These are phyloP conservation scores for Esox lucius DNA, from an alignment of 2,797 vertebrate genomes.

Conservation along the genomic window DNA sequence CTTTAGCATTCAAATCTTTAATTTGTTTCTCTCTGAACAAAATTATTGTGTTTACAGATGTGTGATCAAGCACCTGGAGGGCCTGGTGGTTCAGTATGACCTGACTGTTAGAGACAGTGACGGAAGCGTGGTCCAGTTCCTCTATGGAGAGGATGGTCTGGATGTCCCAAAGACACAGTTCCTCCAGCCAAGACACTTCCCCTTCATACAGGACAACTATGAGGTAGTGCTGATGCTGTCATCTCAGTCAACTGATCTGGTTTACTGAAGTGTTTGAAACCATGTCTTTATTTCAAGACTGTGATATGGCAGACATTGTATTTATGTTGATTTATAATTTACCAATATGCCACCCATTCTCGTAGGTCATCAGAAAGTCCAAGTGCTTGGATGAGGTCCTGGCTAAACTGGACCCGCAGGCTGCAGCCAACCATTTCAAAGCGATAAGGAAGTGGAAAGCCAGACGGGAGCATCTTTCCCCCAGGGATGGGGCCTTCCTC, in stretches of 20 bases:
- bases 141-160: conserved; percentile 95
- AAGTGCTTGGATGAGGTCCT: conserved; percentile 85
- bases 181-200: conserved; percentile 86
- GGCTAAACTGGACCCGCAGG: conserved; percentile 77
- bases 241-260: not conserved
- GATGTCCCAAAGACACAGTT: conserved; percentile 96
- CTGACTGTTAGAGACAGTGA: conserved; percentile 95
- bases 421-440: conserved; percentile 76
- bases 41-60: conserved; percentile 72
- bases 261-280: not conserved
- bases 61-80: conserved; percentile 95
- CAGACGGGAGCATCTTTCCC: conserved; percentile 65
- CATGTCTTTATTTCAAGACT: not conserved
- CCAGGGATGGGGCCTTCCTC: conserved; percentile 83
- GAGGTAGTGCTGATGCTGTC: conserved; percentile 67
- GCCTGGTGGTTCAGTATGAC: conserved; percentile 95
- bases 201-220: conserved; percentile 91
- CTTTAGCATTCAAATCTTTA: not conserved
- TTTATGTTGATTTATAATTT: not conserved
- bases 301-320: not conserved
- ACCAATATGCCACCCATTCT: not conserved
- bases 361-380: conserved; percentile 84
- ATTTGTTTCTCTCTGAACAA: not conserved
- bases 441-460: conserved; percentile 84
- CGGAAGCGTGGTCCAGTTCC: conserved; percentile 94